Evolutionary conservation across 2,797 vertebrate species (phyloP), one percentile per base, ranked within the genome.

Genomic region (Cottoperca gobio): DNA sequence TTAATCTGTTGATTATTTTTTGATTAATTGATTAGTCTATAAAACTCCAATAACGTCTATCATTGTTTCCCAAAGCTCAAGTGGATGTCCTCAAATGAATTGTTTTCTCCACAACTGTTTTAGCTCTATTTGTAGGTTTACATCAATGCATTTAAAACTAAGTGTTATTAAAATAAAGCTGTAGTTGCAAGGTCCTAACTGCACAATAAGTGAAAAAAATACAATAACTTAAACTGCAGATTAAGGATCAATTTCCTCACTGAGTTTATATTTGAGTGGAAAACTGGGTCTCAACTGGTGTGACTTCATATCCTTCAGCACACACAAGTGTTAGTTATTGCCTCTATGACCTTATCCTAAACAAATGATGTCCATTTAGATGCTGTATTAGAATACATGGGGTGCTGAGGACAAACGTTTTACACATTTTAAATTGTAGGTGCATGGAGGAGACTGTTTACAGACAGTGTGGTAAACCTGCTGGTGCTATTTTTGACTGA

Each of bases 401-500:
- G 0, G 0, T 6, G 3, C 24, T 17, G 42, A 55, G 65, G 50
- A 46, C 9, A n/a, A n/a, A 65, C 0, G 21, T 33, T 59, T 62
- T 39, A 6, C 21, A 8, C 33, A 11, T 52, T 19, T 31, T n/a
- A 42, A 37, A 37, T 17, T 37, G 17, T 16, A 14, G 33, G 2
- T n/a, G 23, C 39, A 40, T 19, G 17, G 9, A 65, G 39, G 42
- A 13, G 16, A 23, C 11, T 5, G 23, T 69, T 37, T 23, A 24
- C 49, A 53, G 55, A 58, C 57, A 45, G 67, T 46, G 61, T 26
- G 53, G 17, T 52, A n/a, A 66, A 55, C 46, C 31, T 39, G 46
- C 52, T 70, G 58, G 67, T 70, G 69, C 45, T 74, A 17, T 49
- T 11, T 79, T 65, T 52, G 37, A 76, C n/a, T 2, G 69, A 76